phyloP scores from a whole-genome alignment of 2,113 vertebrate genomes.

The Prietella phreatophila region DNA sequence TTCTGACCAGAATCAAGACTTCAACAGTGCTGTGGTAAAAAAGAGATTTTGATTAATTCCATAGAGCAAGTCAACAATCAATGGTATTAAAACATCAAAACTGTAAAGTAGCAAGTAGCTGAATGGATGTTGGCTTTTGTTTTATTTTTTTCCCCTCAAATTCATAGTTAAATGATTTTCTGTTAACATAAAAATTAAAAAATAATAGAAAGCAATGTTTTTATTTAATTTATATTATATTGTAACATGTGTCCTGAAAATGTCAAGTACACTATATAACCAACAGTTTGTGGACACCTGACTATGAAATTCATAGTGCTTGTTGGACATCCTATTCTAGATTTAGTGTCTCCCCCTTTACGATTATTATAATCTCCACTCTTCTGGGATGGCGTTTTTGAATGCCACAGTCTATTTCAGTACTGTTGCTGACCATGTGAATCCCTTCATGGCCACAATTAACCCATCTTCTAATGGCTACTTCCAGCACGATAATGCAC shows the following conservation, averaged over 20 bases:
- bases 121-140: background rate
- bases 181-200: background rate
- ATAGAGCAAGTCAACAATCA: background rate
- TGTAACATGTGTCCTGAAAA: background rate
- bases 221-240: background rate
- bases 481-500: no score
- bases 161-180: background rate
- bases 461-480: no score
- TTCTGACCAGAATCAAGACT: background rate
- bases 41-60: background rate
- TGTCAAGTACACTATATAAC: background rate
- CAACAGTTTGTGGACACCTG: background rate
- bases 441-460: no score
- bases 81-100: background rate
- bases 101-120: background rate
- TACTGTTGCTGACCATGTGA: no score
- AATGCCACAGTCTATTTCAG: no score
- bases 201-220: background rate
- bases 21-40: background rate
- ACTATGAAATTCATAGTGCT: no score
- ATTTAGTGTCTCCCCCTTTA: background rate
- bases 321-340: background rate
- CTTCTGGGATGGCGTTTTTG: no score
- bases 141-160: no score
- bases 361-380: background rate